Conservation (phyloP, 2,113 vertebrate species). For the Oncorhynchus tshawytscha region DNA sequence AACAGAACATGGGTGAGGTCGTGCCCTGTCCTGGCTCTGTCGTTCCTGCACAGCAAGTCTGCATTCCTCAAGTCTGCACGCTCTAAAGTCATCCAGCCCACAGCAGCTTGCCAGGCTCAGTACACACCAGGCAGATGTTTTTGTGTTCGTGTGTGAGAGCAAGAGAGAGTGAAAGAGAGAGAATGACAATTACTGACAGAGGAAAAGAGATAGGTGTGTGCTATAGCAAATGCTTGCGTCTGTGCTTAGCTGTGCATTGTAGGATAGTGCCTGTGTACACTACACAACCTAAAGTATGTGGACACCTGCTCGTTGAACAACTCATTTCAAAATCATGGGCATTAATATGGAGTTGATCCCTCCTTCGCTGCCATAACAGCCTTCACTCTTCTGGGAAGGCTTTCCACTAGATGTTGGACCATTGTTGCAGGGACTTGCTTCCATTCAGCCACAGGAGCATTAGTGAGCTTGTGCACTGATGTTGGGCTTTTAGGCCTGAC, state of each 20-base stretch:
- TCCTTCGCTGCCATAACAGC: no score
- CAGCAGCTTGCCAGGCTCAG: not conserved
- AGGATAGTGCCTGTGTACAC: constrained; percentile 1
- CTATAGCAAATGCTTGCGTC: constrained; percentile 17
- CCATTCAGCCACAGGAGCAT: no score
- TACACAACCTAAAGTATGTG: no score
- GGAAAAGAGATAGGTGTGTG: constrained; percentile 9
- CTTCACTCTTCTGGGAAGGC: no score
- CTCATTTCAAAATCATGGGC: no score
- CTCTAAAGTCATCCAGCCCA: constrained; percentile 27
- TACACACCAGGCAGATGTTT: constrained; percentile 24
- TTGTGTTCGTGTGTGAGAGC: constrained; percentile 1
- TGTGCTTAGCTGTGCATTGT: not conserved
- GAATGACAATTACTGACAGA: not conserved
- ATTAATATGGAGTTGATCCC: no score
- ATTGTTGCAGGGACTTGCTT: no score
- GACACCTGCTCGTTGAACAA: no score
- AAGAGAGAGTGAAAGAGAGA: no score
- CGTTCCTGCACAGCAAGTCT: constrained; percentile 40
- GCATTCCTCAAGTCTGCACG: constrained; percentile 43
- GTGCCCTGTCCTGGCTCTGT: constrained; percentile 34
- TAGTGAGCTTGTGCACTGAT: no score
- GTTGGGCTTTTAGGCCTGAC: no score
- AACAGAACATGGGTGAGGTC: constrained; percentile 60
- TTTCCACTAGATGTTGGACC: no score